Conservation (phyloP, 2,888 invertebrate species). For the Lysandra bellargus region DNA sequence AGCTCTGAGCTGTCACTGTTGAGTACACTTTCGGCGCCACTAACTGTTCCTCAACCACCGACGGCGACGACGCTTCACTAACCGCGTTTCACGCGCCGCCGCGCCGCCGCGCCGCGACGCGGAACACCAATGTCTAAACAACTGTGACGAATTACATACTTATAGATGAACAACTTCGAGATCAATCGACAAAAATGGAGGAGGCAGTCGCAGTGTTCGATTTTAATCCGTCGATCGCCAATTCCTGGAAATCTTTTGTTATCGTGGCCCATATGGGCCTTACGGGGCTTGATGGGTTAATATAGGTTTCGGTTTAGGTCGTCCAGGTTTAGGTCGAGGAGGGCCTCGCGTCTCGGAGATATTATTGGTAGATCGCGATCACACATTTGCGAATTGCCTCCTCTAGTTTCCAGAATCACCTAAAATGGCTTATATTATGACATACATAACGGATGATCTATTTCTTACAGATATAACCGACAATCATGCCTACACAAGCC, state of each 20-base stretch:
- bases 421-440: too few species aligned
- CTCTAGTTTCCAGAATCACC: too few species aligned
- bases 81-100: background rate
- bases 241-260: too few species aligned
- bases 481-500: constrained; percentile 63
- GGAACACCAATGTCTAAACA: background rate
- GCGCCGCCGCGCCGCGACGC: background rate
- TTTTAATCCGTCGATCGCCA: too few species aligned
- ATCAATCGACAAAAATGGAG: background rate
- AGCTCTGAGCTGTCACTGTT: background rate
- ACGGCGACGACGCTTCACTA: background rate
- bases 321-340: too few species aligned
- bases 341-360: too few species aligned
- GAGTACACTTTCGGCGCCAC: constrained; percentile 19
- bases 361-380: too few species aligned
- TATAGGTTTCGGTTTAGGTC: too few species aligned
- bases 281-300: too few species aligned
- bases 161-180: background rate
- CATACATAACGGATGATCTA: background rate
- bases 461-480: background rate
- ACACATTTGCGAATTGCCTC: too few species aligned
- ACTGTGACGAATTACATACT: background rate
- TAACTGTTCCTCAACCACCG: background rate
- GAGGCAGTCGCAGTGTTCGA: background rate
- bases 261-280: too few species aligned